Evolutionary conservation across 2,888 invertebrate genomes (phyloP).

Genomic region (Oscheius sp.): DNA sequence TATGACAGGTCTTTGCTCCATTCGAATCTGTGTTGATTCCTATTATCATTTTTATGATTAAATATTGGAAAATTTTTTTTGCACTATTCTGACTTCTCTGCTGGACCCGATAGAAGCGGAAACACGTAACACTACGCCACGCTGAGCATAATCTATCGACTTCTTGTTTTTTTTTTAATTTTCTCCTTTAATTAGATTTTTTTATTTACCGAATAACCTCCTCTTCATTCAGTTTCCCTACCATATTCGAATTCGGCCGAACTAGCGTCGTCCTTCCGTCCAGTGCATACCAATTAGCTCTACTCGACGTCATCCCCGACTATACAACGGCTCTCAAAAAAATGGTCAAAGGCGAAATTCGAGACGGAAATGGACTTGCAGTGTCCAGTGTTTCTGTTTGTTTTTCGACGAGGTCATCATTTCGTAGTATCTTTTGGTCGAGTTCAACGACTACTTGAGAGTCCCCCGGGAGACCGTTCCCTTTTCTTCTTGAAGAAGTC

Average conservation of each 20-base stretch:
- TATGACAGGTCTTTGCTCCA: too few species aligned
- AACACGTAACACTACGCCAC: too few species aligned
- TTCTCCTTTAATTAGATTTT: not conserved
- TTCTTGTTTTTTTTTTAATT: not conserved
- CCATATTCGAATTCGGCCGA: conserved; percentile 2
- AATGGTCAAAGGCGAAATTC: not conserved
- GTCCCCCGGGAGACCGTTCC: not conserved
- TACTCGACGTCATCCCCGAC: conserved; percentile 16
- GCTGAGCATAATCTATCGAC: not conserved
- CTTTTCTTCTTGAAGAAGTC: not conserved
- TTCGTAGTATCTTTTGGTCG: not conserved
- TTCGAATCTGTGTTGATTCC: too few species aligned
- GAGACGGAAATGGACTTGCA: not conserved
- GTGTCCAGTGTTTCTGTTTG: not conserved
- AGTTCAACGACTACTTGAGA: not conserved
- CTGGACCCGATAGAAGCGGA: too few species aligned
- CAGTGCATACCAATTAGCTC: conserved; percentile 17
- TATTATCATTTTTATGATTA: too few species aligned
- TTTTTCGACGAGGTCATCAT: not conserved
- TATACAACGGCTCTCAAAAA: not conserved
- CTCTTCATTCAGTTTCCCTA: not conserved
- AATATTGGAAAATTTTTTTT: too few species aligned
- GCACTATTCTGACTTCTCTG: too few species aligned
- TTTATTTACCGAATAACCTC: too few species aligned
- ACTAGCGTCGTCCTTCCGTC: conserved; percentile 24